Evolutionary conservation across 2,797 vertebrate species (phyloP), one percentile per base, ranked within the genome.

Genomic region (Pseudomugil gertrudae): DNA sequence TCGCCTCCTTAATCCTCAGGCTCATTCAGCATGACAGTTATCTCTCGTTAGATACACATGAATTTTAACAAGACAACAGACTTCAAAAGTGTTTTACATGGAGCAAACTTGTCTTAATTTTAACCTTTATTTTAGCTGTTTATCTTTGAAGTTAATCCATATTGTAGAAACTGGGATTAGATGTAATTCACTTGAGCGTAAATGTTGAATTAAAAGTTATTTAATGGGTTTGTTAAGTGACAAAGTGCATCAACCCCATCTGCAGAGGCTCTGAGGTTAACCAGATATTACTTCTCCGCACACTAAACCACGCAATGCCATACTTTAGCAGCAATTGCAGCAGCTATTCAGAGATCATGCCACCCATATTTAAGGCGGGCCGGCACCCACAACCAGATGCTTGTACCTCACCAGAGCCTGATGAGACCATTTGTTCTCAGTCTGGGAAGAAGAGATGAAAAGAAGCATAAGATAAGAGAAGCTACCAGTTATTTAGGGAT

Each of bases 361-460:
- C 89, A 86, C 82, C 86, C 86, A 69, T 72, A 62, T 58, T 76
- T 79, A 55, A 57, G 72, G 64, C 70, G 14, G n/a, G n/a, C n/a
- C n/a, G 69, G 81, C 72, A 82, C 70, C 78, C 78, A 74, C 70
- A 75, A 74, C 72, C 68, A 78, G 62, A 57, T 38, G 26, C 73
- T 64, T 68, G 65, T 65, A 56, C 65, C 50, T 53, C 74, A 36
- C 45, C 57, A 73, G 63, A 65, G 57, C 55, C 56, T 84, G 81
- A 88, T 81, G 85, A 87, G 75, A 66, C 71, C 71, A 51, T 77
- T 88, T 87, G 82, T 84, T 83, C 79, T 79, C 80, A 33, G 45
- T 54, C 66, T 59, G 79, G 73, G 68, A 83, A 81, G 52, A 27
- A 54, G 54, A 80, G 66, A 81, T 78, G 55, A 86, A 81, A 84